Evolutionary conservation across 2,888 invertebrate genomes (phyloP), one percentile per base, ranked within the genome.

Genomic region (Dicroscelio sp.): DNA sequence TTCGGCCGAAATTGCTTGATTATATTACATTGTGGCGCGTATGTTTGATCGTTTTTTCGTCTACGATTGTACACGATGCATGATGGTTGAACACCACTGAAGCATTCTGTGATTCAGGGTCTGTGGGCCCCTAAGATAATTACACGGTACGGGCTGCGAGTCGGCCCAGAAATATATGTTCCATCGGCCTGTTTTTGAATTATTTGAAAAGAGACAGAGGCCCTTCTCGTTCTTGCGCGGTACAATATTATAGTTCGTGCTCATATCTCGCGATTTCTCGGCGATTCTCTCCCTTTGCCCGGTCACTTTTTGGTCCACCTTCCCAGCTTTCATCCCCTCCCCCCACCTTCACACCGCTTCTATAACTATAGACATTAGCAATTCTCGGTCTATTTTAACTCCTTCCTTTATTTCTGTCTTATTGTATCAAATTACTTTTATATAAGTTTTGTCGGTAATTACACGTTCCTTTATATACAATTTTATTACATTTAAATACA

Each of bases 201-300:
- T 96, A 96, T 96, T 96, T 96, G 96, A 96, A 96, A 96, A 96
- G 96, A 96, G 96, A 96, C 96, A 96, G 96, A 96, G 94, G n/a
- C 76, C 88, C 71, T 69, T 93, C 95, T 95, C 92, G 91, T 88
- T 86, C 83, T 69, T 82, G 86, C 92, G 90, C 92, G 86, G 90
- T 95, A 94, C 95, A 95, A 96, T 96, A 96, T 96, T 96, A 96
- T 96, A 96, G 96, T 96, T 93, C 88, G 92, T 92, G 80, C 67
- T 93, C 75, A 89, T 93, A 95, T 95, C 95, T 95, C 95, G 95
- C 91, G 91, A 93, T 96, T 96, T 95, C 95, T 94, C 94, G 93
- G 93, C 93, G 94, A 94, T 92, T 94, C 90, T 89, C 82, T 76
- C 78, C 91, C 92, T 92, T 93, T 93, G 86, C 83, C 67, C 63